Conservation (phyloP, 2,888 invertebrate genomes). For the Himalopsyche tibetana region DNA sequence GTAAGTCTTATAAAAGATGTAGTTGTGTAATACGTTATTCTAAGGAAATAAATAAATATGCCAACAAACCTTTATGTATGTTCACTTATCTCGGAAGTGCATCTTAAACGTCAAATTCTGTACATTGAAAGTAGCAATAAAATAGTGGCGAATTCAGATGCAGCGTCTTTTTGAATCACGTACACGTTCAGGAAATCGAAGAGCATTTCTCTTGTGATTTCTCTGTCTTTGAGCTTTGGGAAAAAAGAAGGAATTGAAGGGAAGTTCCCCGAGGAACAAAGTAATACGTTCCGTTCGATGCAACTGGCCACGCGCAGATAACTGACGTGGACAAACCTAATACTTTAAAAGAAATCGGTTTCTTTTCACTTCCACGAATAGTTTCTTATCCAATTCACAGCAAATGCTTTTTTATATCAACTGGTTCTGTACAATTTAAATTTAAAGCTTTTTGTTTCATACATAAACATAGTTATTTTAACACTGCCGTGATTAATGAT, state of each 20-base stretch:
- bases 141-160: background rate
- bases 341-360: slow-evolving; percentile 21
- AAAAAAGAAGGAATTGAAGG: slow-evolving; percentile 46
- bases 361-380: background rate
- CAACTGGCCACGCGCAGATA: slow-evolving; percentile 55
- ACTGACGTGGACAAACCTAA: slow-evolving; percentile 53
- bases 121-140: background rate
- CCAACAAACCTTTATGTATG: too few species aligned
- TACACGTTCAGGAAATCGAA: slow-evolving; percentile 32
- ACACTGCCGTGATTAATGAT: too few species aligned
- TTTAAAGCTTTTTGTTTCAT: too few species aligned
- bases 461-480: too few species aligned
- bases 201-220: slow-evolving; percentile 38
- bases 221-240: slow-evolving; percentile 41
- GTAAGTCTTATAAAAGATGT: too few species aligned
- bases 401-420: background rate
- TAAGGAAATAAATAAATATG: too few species aligned
- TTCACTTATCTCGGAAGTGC: too few species aligned
- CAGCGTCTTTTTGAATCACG: slow-evolving; percentile 48
- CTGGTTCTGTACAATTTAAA: background rate
- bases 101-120: background rate
- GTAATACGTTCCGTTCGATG: slow-evolving; percentile 62
- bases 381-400: background rate
- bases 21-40: too few species aligned
- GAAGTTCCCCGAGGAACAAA: slow-evolving; percentile 58